A percentile compares a stretch with the other conserved stretches of the same genome.
These are phyloP conservation scores for Dasysyrphus tricinctus DNA, from an alignment of 2,888 invertebrate species.

Conservation along the genomic window DNA sequence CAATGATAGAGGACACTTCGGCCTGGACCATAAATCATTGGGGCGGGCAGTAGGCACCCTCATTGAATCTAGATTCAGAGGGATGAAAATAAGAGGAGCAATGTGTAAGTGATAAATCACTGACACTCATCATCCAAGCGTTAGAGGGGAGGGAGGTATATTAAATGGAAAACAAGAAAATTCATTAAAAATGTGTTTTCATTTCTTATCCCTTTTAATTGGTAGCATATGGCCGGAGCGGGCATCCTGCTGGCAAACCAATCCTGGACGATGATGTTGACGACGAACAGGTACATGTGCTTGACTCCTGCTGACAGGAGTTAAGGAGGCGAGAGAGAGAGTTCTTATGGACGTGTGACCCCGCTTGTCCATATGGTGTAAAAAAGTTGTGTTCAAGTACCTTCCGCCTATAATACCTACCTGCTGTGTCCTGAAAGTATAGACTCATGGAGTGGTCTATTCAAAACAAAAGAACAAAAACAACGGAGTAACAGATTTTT, in stretches of 20 bases:
- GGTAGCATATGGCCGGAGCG: constrained; percentile 53
- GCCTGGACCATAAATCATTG: constrained; percentile 61
- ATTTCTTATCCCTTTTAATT: constrained; percentile 54
- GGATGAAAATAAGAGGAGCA: constrained; percentile 19
- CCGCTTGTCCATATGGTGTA: constrained; percentile 66
- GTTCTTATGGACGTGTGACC: constrained; percentile 20
- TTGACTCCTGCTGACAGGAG: constrained; percentile 72
- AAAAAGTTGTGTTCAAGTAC: constrained; percentile 44
- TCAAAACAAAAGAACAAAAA: constrained; percentile 24
- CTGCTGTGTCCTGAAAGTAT: constrained; percentile 32
- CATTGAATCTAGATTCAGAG: background rate
- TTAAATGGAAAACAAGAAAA: constrained; percentile 40
- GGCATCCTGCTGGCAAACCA: constrained; percentile 13
- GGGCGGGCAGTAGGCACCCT: constrained; percentile 5
- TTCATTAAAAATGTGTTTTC: constrained; percentile 46
- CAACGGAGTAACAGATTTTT: constrained; percentile 61
- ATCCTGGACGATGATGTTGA: background rate
- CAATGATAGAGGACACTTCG: constrained; percentile 63
- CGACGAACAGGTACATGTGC: constrained; percentile 49
- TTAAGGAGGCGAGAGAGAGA: constrained; percentile 6
- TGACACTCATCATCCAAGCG: constrained; percentile 48
- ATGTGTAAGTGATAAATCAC: constrained; percentile 70
- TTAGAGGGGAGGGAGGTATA: background rate
- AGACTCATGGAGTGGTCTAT: constrained; percentile 27
- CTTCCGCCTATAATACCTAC: constrained; percentile 30